These are phyloP conservation scores for Protobothrops flavoviridis DNA, from an alignment of 2,113 vertebrate species.

Conservation along the genomic window DNA sequence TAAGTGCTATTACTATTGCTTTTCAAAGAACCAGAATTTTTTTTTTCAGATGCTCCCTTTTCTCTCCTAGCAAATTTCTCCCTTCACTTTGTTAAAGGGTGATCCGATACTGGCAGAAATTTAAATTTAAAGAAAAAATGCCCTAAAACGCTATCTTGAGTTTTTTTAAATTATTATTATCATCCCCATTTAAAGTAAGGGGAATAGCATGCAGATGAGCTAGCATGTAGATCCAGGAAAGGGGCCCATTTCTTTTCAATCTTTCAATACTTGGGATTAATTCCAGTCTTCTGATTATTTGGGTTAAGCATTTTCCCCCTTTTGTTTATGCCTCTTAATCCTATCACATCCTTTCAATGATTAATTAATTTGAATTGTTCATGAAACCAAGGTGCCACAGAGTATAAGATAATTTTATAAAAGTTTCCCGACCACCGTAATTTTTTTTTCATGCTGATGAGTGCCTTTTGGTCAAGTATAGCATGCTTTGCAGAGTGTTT, in stretches of 20 bases:
- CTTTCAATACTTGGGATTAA: not conserved
- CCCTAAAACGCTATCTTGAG: not conserved
- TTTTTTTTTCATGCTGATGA: not conserved
- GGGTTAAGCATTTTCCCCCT: not conserved
- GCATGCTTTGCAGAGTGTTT: not conserved
- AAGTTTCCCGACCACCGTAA: not conserved
- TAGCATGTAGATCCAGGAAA: not conserved
- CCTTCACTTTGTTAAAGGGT: not conserved
- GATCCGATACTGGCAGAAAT: not conserved
- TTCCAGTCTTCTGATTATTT: constrained; percentile 4
- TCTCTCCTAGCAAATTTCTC: not conserved
- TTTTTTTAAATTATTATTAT: not conserved
- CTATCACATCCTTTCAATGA: not conserved
- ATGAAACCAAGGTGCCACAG: not conserved
- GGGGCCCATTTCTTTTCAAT: not conserved
- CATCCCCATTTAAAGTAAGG: not conserved
- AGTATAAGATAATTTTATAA: not conserved
- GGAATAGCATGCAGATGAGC: not conserved
- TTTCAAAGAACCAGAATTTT: not conserved
- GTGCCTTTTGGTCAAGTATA: not conserved
- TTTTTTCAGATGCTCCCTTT: not conserved
- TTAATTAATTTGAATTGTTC: not conserved
- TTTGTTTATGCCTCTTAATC: not conserved
- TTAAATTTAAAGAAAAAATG: not conserved
- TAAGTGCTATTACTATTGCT: no score